Conservation (phyloP, 2,113 vertebrate genomes). For the Hypanus sabinus region DNA sequence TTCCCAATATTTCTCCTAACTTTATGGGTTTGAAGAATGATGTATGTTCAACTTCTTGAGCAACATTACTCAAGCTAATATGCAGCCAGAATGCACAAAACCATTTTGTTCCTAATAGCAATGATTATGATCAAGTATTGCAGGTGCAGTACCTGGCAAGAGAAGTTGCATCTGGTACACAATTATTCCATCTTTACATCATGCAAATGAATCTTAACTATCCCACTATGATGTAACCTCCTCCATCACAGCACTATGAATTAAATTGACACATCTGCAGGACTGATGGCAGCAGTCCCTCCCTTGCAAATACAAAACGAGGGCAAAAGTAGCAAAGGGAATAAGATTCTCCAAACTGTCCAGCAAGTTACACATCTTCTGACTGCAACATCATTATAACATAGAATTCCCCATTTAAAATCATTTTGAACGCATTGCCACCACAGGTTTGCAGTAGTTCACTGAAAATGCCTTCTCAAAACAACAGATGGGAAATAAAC, state of each 20-base stretch:
- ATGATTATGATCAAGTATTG: background rate
- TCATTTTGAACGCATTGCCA: background rate
- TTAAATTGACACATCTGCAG: background rate
- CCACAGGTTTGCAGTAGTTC: background rate
- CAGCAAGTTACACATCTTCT: background rate
- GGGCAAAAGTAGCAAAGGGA: background rate
- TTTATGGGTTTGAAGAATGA: background rate
- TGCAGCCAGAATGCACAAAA: background rate
- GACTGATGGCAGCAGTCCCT: background rate
- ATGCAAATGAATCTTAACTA: background rate
- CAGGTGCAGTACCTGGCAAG: background rate
- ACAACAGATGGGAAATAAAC: background rate
- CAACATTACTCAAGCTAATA: background rate
- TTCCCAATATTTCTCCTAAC: background rate
- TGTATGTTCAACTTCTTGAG: background rate
- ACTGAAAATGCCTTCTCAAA: background rate
- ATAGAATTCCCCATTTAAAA: background rate
- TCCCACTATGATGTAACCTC: background rate
- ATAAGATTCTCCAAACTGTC: background rate
- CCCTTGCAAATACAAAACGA: background rate
- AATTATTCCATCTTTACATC: background rate
- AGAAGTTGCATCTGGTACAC: background rate
- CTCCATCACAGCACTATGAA: background rate
- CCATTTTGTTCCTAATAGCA: background rate
- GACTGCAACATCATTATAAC: background rate